A percentile compares a stretch with the other conserved stretches of the same genome.
These are phyloP conservation scores for Plutomurus gul DNA, from an alignment of 1,140 invertebrate species.

Conservation along the genomic window DNA sequence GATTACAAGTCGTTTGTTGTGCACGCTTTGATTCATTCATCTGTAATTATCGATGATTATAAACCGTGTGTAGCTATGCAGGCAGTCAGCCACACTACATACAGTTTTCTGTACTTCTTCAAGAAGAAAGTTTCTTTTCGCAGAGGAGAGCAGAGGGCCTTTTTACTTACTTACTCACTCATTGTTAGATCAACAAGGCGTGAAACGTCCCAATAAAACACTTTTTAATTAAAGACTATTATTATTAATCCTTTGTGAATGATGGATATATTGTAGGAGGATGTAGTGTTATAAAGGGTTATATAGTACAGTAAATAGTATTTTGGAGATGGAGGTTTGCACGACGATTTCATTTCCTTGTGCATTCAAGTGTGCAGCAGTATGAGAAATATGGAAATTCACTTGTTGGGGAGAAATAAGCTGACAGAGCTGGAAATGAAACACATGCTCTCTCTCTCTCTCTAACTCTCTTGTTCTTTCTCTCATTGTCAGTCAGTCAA, in stretches of 20 bases:
- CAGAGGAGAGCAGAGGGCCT: no score
- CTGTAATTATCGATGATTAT: no score
- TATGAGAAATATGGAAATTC: constrained; percentile 22
- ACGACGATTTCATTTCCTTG: not conserved
- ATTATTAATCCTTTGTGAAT: constrained; percentile 13
- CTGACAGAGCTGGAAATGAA: constrained; percentile 21
- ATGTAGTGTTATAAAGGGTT: no score
- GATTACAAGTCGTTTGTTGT: no score
- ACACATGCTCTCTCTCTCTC: not conserved
- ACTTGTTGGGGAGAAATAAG: constrained; percentile 28
- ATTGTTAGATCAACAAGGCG: not conserved
- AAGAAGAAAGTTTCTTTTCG: not conserved
- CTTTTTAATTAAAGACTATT: not conserved
- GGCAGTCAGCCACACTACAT: no score
- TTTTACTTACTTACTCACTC: no score
- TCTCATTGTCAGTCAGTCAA: not conserved
- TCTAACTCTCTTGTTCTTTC: not conserved
- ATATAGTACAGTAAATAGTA: no score
- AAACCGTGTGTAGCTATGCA: no score
- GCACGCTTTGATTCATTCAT: no score
- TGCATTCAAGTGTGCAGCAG: not conserved
- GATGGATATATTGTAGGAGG: no score
- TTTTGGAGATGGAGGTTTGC: not conserved
- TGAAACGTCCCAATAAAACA: constrained; percentile 1
- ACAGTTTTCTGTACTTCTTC: no score